Evolutionary conservation across 2,113 vertebrate genomes (phyloP), one percentile per base, ranked within the genome.

Genomic region (Microtus montanus): DNA sequence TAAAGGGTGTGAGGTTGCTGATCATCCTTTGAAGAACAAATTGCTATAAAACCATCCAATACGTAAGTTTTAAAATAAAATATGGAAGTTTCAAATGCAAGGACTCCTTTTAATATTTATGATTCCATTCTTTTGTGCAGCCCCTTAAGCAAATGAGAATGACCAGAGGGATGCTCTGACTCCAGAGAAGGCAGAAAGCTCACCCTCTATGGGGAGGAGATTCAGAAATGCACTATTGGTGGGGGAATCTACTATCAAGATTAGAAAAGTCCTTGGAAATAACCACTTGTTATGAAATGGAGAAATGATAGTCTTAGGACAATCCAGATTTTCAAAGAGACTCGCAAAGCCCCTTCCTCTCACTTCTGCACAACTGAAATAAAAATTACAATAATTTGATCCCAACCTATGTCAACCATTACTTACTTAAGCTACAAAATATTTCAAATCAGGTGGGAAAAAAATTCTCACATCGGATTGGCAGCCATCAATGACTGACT

Each of bases 91-190:
- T 12, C 66, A 52, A 80, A 90, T 33, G 9, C 5, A 84, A 41
- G 58, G 89, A 95, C 1, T 26, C 52, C 44, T 93, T 93, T 94
- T 52, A 79, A 93, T 88, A 91, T 74, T 80, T 93, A 89, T 26
- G 41, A 35, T 89, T 64, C 58, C 19, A 71, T 80, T 68, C 13
- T 64, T 30, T 26, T 80, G 70, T 89, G 66, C 1, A 38, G 54
- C 15, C 80, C 90, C 15, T 30, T 44, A 78, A 78, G 52, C 44
- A 83, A 96, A 58, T 58, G 54, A 95, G 71, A 38, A 80, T 9
- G 26, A 52, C 13, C 10, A 44, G 83, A 94, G 77, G 80, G 68
- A 80, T 12, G 41, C 58, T 41, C 24, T 91, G 71, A 91, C 47
- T 89, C 38, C 49, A 86, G 30, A 93, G 41, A 78, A 63, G 4